Evolutionary conservation across 1,140 invertebrate species (phyloP), one percentile per base, ranked within the genome.

Genomic region (Drosophila virilis): DNA sequence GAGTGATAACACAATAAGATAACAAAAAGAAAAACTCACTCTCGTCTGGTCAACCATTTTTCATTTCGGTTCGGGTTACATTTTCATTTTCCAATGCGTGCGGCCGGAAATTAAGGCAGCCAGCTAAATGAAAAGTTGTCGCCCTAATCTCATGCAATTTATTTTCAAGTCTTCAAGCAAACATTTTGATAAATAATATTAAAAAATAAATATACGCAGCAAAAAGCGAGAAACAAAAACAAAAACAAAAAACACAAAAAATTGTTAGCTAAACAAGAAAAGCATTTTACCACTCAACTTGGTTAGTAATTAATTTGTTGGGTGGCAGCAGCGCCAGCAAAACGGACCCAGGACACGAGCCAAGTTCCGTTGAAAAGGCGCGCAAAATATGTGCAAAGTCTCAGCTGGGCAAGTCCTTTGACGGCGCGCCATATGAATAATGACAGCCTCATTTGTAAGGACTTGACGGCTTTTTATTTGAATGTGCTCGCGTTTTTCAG

Each of bases 121-220:
- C 65, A 81, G 78, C 84, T 79, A 88, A 88, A 89, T 79, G 84
- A 88, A 88, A 88, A 83, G 80, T 88, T 88, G 83, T 88, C 83
- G 84, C 84, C 84, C 73, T 88, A 88, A 88, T 89, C 82, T 80
- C 84, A 83, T 73, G 76, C 84, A 79, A 88, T 88, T 89, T 89
- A 88, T 88, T 88, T 74, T 69, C 77, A 77, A 77, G 77, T 80
- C 81, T 72, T 59, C 58, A 70, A 66, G 71, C 78, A 84, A 84
- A 84, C 77, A 80, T 84, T 84, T 77, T 88, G 81, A 86, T 86
- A 86, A 81, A 88, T 88, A 88, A 77, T 65, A 86, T 82, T 50
- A 81, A 74, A 77, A 82, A 75, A 81, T 64, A 38, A 48, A 62
- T 10, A 40, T 15, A 58, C n/a, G n/a, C 38, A 58, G 55, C 55